phyloP scores from a whole-genome alignment of 2,113 vertebrate genomes.

The Ploceus nigricollis region DNA sequence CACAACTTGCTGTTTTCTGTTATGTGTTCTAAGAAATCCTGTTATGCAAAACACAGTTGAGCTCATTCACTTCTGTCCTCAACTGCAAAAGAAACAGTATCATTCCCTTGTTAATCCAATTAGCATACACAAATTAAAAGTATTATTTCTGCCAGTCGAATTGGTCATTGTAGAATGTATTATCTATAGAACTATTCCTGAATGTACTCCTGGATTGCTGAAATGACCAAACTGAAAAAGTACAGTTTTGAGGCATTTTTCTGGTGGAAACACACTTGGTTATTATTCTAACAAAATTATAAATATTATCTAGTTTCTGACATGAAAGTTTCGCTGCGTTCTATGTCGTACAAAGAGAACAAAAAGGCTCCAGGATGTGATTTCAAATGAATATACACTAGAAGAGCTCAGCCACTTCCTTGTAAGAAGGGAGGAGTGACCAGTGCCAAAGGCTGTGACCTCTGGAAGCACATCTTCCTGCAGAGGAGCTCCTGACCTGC shows the following conservation, averaged over 20 bases:
- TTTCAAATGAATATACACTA: fast-evolving
- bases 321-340: not conserved
- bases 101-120: not conserved
- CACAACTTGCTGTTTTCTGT: not conserved
- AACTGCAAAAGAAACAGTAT: not conserved
- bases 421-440: too few relatives aligned
- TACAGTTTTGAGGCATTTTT: not conserved
- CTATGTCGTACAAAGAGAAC: not conserved
- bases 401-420: not conserved
- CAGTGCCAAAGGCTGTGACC: not conserved
- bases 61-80: not conserved
- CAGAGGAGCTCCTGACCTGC: not conserved
- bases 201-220: not conserved
- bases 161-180: not conserved
- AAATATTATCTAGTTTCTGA: not conserved
- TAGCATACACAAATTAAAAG: not conserved
- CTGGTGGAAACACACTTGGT: not conserved
- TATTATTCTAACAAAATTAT: not conserved
- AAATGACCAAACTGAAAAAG: not conserved
- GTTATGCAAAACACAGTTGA: not conserved
- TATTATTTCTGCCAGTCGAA: not conserved
- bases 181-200: not conserved
- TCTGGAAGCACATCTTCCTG: not conserved
- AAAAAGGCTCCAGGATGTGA: not conserved
- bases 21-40: not conserved